Conservation (phyloP, 2,113 vertebrate species). For the Otocyon megalotis region DNA sequence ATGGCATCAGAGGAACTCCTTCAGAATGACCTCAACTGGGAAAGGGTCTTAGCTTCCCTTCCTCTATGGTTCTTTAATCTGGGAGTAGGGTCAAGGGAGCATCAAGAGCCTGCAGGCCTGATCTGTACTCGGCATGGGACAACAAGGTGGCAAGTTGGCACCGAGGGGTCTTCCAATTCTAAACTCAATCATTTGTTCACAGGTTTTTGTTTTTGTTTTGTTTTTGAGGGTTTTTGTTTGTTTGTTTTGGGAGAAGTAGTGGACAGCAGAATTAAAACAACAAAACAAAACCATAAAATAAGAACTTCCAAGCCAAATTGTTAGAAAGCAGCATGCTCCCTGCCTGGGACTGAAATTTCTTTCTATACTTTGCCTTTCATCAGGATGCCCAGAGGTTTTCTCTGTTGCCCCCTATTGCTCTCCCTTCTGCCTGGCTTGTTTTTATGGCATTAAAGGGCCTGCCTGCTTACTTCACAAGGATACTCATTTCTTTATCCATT, state of each 20-base stretch:
- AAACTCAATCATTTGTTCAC: not conserved
- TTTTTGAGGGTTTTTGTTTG: not conserved
- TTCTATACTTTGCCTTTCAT: not conserved
- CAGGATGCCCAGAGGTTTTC: not conserved
- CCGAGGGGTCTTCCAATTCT: not conserved
- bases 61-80: not conserved
- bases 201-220: not conserved
- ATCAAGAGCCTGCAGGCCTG: not conserved
- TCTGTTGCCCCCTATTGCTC: not conserved
- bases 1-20: not conserved
- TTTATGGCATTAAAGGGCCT: not conserved
- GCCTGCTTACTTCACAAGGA: conserved; percentile 40
- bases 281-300: no score
- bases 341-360: not conserved
- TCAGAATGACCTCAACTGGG: not conserved
- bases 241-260: not conserved
- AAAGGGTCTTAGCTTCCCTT: not conserved
- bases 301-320: not conserved
- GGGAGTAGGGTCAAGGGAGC: not conserved
- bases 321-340: not conserved
- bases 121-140: not conserved
- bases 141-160: not conserved
- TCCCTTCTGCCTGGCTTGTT: not conserved
- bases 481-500: conserved; percentile 1
- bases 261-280: not conserved